phyloP scores from a whole-genome alignment of 2,113 vertebrate species.

The Morone saxatilis region DNA sequence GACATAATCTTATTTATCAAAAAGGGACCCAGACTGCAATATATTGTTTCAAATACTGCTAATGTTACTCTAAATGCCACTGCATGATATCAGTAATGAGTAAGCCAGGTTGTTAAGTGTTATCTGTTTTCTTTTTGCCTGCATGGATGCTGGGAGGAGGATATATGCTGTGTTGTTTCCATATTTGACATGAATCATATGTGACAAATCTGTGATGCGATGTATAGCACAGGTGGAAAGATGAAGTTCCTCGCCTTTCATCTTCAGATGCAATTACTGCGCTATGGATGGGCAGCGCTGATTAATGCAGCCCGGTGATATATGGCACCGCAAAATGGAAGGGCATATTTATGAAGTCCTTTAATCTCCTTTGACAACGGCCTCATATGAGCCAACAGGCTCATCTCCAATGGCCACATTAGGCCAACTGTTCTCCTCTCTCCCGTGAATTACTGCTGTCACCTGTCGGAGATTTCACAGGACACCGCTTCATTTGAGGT shows the following conservation, averaged over 20 bases:
- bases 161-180: constrained; percentile 25
- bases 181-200: constrained; percentile 63
- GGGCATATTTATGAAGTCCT: constrained; percentile 78
- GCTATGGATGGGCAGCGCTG: constrained; percentile 63
- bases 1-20: neutral
- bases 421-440: constrained; percentile 59
- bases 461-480: constrained; percentile 78
- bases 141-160: neutral
- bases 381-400: constrained; percentile 59
- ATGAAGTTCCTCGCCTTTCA: constrained; percentile 67
- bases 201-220: constrained; percentile 54
- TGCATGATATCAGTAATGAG: neutral
- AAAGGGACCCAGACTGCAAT: neutral
- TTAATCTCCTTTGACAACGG: constrained; percentile 79
- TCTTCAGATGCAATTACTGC: constrained; percentile 71
- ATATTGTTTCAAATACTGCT: neutral
- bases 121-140: neutral
- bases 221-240: constrained; percentile 62
- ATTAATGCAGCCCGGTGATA: constrained; percentile 73
- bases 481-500: constrained; percentile 76
- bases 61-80: too few species aligned
- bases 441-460: constrained; percentile 72
- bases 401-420: constrained; percentile 70
- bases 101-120: neutral
- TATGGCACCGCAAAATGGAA: constrained; percentile 56